These are phyloP conservation scores for Tetramorium simillimum DNA, from an alignment of 1,140 invertebrate species.

Conservation along the genomic window DNA sequence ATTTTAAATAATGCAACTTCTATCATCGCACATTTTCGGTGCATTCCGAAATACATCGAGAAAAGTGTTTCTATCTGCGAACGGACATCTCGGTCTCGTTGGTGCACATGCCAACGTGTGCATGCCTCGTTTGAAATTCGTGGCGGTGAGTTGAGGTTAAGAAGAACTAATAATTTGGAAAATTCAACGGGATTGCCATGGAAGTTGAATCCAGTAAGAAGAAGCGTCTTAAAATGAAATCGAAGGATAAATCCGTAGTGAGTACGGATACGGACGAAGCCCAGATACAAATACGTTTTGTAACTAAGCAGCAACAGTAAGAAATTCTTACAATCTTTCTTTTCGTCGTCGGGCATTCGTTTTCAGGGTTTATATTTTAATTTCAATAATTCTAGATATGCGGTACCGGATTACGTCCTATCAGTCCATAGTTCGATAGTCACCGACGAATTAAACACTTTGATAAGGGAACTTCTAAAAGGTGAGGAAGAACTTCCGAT, in stretches of 20 bases:
- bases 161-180: neutral
- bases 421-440: conserved; percentile 91
- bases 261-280: conserved; percentile 40
- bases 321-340: conserved; percentile 77
- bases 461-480: conserved; percentile 93
- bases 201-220: neutral
- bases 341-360: neutral
- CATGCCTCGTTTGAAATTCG: neutral
- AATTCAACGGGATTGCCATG: neutral
- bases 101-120: neutral
- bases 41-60: neutral
- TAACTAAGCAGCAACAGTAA: conserved; percentile 93
- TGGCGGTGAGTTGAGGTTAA: conserved; percentile 16
- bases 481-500: conserved; percentile 82
- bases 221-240: neutral
- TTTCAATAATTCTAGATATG: conserved; percentile 89
- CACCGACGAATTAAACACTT: conserved; percentile 90
- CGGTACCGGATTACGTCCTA: conserved; percentile 93
- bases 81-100: neutral
- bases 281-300: conserved; percentile 91
- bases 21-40: too few relatives aligned
- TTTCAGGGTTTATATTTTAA: neutral
- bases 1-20: too few relatives aligned
- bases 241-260: neutral
- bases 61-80: neutral